Evolutionary conservation across 2,888 invertebrate species (phyloP).

Genomic region (Plusia festucae): DNA sequence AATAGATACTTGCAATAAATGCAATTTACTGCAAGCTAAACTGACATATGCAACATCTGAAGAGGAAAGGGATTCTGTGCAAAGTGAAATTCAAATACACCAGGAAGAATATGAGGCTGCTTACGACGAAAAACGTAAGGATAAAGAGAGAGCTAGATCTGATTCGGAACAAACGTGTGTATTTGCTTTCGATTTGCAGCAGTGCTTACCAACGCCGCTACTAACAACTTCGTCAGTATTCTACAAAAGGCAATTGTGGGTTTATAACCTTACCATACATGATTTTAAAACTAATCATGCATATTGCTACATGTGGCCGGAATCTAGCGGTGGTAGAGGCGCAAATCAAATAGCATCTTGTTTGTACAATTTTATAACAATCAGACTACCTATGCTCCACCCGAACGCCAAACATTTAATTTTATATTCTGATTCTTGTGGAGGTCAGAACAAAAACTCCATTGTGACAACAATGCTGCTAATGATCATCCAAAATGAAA

Average conservation of each 20-base stretch:
- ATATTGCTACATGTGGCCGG: constrained; percentile 17
- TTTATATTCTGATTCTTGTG: too few relatives aligned
- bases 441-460: too few relatives aligned
- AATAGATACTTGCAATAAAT: constrained; percentile 32
- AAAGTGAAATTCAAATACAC: too few relatives aligned
- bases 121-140: constrained; percentile 26
- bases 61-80: too few relatives aligned
- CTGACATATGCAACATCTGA: constrained; percentile 15
- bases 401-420: too few relatives aligned
- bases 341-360: constrained; percentile 30
- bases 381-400: constrained; percentile 15
- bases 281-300: constrained; percentile 17
- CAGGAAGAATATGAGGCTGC: constrained; percentile 13
- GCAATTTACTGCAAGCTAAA: constrained; percentile 25
- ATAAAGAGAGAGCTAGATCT: constrained; percentile 15
- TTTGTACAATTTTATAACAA: constrained; percentile 17
- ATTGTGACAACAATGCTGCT: too few relatives aligned
- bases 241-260: constrained; percentile 35
- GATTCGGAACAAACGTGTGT: constrained; percentile 8
- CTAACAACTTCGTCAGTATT: constrained; percentile 18
- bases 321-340: constrained; percentile 21
- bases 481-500: too few relatives aligned
- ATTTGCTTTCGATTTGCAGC: constrained; percentile 21
- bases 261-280: constrained; percentile 29
- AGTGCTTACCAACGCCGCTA: constrained; percentile 18